These are phyloP conservation scores for Rhingia campestris DNA, from an alignment of 2,888 invertebrate genomes.

Conservation along the genomic window DNA sequence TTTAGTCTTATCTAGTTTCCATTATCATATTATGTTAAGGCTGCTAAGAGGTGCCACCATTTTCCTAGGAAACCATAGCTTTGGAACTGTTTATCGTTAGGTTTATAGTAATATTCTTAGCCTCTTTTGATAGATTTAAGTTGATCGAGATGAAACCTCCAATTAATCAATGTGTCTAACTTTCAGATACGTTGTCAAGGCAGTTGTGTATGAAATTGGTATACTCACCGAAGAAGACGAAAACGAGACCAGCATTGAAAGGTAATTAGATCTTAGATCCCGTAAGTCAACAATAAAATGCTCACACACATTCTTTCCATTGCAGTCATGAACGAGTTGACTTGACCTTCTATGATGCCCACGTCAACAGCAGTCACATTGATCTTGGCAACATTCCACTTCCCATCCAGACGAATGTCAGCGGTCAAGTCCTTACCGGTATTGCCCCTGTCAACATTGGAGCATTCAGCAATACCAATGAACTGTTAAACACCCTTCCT, in stretches of 20 bases:
- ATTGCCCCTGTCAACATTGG: constrained; percentile 83
- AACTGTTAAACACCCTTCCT: constrained; percentile 80
- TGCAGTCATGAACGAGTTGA: constrained; percentile 84
- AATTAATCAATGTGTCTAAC: neutral
- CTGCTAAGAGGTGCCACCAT: too few relatives aligned
- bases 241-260: constrained; percentile 82
- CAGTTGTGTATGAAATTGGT: constrained; percentile 86
- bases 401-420: constrained; percentile 84
- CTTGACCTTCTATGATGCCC: constrained; percentile 84
- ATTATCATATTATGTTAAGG: too few relatives aligned
- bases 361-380: constrained; percentile 83
- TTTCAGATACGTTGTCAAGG: constrained; percentile 84
- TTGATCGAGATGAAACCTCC: neutral
- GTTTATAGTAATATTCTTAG: too few relatives aligned
- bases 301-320: constrained; percentile 41
- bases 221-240: constrained; percentile 84
- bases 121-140: too few relatives aligned
- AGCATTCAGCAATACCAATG: constrained; percentile 81
- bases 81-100: too few relatives aligned
- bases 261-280: constrained; percentile 47
- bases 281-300: neutral
- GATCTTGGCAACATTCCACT: constrained; percentile 84
- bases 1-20: too few relatives aligned
- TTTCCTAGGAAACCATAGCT: too few relatives aligned
- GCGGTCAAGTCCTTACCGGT: constrained; percentile 84